Evolutionary conservation across 2,888 invertebrate species (phyloP).

Genomic region (Cerastoderma edule): DNA sequence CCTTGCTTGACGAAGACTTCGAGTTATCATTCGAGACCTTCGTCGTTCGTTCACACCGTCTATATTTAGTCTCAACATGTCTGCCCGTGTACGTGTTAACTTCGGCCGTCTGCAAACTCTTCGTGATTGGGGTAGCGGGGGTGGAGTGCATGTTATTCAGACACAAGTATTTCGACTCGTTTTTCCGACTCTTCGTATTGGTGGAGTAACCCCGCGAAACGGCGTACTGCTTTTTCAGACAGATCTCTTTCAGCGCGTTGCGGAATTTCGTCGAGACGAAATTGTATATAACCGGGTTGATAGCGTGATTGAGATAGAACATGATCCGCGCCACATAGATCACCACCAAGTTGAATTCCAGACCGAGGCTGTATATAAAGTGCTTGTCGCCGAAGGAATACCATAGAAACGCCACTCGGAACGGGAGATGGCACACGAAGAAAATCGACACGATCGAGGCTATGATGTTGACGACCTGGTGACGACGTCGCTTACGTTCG

Average conservation of each 20-base stretch:
- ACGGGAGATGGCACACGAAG: slow-evolving; percentile 69
- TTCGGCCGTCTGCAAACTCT: background rate
- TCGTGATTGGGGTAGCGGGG: background rate
- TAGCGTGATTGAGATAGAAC: slow-evolving; percentile 78
- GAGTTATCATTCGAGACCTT: slow-evolving; percentile 8
- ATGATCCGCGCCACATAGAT: slow-evolving; percentile 61
- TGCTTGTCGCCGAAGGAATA: slow-evolving; percentile 54
- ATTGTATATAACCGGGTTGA: slow-evolving; percentile 71
- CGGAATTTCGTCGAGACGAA: slow-evolving; percentile 58
- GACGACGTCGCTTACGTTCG: slow-evolving; percentile 32
- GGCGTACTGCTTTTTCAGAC: background rate
- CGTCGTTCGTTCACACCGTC: no score
- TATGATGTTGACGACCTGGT: slow-evolving; percentile 64
- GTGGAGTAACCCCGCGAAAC: background rate
- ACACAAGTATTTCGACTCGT: background rate
- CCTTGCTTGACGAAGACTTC: slow-evolving; percentile 13
- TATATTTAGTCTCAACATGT: background rate
- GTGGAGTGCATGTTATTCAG: background rate
- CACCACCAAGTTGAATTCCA: slow-evolving; percentile 62
- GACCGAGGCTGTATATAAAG: slow-evolving; percentile 51
- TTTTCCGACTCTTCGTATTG: background rate
- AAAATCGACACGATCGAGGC: slow-evolving; percentile 62
- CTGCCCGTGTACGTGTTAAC: background rate
- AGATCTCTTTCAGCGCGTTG: slow-evolving; percentile 24
- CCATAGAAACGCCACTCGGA: slow-evolving; percentile 64